A percentile compares a stretch with the other conserved stretches of the same genome.
Evolutionary conservation across 2,113 vertebrate species (phyloP).

Genomic region (Tragulus kanchil): DNA sequence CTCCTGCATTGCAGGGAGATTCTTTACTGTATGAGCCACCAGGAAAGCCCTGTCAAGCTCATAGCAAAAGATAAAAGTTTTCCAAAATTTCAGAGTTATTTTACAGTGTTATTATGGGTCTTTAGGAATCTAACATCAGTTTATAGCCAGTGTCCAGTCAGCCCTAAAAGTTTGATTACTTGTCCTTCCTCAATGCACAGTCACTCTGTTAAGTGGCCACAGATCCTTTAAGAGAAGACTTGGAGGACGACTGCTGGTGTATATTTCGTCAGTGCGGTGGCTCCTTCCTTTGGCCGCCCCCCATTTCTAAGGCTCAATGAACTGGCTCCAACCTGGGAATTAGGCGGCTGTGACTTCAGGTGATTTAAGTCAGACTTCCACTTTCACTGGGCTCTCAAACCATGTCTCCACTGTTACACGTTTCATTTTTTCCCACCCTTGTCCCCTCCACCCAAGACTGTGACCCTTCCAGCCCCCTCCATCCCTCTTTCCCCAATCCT

Average conservation of each 20-base stretch:
- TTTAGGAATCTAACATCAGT: neutral
- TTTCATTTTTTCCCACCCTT: neutral
- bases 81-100: neutral
- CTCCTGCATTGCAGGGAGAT: no score
- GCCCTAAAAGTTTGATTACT: neutral
- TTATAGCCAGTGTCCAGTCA: neutral
- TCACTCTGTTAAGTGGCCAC: neutral
- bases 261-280: neutral
- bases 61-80: neutral
- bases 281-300: neutral
- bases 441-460: rapidly evolving
- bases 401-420: no score
- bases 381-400: no score
- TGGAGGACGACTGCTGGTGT: neutral
- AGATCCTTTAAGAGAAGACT: neutral
- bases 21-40: no score
- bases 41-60: neutral
- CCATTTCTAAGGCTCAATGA: neutral
- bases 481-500: neutral
- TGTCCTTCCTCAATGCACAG: neutral
- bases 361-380: neutral
- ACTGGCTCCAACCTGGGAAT: neutral
- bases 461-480: no score
- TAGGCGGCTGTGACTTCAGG: neutral
- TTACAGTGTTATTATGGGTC: neutral